A percentile compares a stretch with the other conserved stretches of the same genome.
phyloP scores from a whole-genome alignment of 2,888 invertebrate genomes.

The Auanema freiburgensis region DNA sequence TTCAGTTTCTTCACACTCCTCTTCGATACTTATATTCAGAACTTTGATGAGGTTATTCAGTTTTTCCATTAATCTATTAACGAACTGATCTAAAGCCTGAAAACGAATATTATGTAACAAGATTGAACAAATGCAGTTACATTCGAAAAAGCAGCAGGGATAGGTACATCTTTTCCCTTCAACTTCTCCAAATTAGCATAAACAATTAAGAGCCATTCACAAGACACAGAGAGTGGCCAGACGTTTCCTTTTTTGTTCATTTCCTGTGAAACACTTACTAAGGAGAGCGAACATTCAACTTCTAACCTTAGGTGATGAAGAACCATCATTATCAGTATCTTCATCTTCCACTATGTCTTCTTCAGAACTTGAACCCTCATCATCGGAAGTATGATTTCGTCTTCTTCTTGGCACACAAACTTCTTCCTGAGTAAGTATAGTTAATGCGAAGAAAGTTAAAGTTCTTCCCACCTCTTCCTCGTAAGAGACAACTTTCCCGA shows the following conservation, averaged over 20 bases:
- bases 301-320: background rate
- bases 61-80: slow-evolving; percentile 12
- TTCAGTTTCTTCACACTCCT: slow-evolving; percentile 10
- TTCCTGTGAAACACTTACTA: background rate
- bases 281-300: no score
- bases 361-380: slow-evolving; percentile 5
- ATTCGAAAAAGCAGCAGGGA: slow-evolving; percentile 13
- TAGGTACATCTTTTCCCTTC: background rate
- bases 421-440: background rate
- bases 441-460: background rate
- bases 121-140: background rate
- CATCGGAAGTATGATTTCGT: slow-evolving; percentile 7
- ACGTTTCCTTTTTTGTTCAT: background rate
- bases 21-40: slow-evolving; percentile 12
- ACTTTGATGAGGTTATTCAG: slow-evolving; percentile 10
- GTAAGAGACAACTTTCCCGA: background rate
- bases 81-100: slow-evolving; percentile 4
- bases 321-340: slow-evolving; percentile 3
- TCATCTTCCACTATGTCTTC: slow-evolving; percentile 4
- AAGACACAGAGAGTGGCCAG: slow-evolving; percentile 15
- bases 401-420: slow-evolving; percentile 4
- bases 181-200: slow-evolving; percentile 2
- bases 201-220: slow-evolving; percentile 11
- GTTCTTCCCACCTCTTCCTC: slow-evolving; percentile 6
- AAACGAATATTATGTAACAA: background rate